Evolutionary conservation across 1,140 invertebrate genomes (phyloP), one percentile per base, ranked within the genome.

Genomic region (Lepidostoma basale): DNA sequence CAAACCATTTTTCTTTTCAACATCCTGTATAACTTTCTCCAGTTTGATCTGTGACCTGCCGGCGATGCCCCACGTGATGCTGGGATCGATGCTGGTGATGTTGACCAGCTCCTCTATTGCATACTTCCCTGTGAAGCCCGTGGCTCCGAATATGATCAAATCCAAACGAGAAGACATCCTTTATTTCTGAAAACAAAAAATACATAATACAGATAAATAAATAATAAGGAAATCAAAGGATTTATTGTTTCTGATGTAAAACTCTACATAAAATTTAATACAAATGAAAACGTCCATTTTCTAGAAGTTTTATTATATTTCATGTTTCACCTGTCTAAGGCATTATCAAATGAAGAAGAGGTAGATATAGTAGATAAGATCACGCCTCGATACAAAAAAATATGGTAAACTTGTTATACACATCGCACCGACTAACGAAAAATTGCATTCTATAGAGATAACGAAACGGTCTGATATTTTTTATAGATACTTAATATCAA

Each of bases 1-100:
- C 72, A 75, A 68, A 84, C 84, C 81, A 25, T 80, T 86, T 76
- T 87, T 85, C 67, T 81, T 78, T 64, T 83, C 82, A 69, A 85
- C 83, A 67, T 89, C 84, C 40, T 85, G 82, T 0, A 96, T 75
- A 30, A 92, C 79, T 22, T 83, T 75, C 67, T 90, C 80, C 12
- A 98, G 76, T 78, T 94, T 97, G 65, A 86, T 79, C 74, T 88
- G 72, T 3, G 77, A 77, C 2, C 81, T 72, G 0, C 81, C 81
- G 4, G 81, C 81, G 5, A 83, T 72, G 0, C 74, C 81, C 81
- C 81, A 83, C 3, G 74, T 76, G 12, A 79, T 12, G 1, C 62
- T 71, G n/a, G 74, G 72, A 14, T 77, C 74, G 30, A 75, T 73
- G 18, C 75, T 74, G 0, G 60, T 67, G 1, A 82, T 70, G 20